These are phyloP conservation scores for Paradisaea rubra DNA, from an alignment of 2,113 vertebrate species.

Conservation along the genomic window DNA sequence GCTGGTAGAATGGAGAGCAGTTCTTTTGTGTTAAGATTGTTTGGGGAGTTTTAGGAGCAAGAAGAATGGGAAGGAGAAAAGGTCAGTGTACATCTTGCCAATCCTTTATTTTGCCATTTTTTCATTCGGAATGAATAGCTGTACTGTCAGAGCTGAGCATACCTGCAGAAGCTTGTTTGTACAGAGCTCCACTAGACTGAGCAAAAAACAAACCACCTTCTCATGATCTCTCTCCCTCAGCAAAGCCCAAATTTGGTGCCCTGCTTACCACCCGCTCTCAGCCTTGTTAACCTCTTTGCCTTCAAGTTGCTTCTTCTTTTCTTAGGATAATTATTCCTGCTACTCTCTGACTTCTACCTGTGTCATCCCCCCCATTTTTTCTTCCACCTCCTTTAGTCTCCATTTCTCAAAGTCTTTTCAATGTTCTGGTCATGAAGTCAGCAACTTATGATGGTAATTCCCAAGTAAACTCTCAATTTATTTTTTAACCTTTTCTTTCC, in stretches of 20 bases:
- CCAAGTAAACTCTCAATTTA: background rate
- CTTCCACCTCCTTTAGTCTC: background rate
- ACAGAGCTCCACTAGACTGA: background rate
- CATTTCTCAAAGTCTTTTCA: background rate
- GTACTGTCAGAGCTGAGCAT: background rate
- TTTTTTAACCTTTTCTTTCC: background rate
- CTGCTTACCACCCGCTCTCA: background rate
- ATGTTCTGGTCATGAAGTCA: background rate
- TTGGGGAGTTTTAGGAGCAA: background rate
- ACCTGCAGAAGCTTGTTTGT: background rate
- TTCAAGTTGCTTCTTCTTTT: background rate
- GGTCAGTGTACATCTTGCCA: background rate
- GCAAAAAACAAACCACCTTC: background rate
- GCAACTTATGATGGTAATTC: background rate
- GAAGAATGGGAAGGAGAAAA: background rate
- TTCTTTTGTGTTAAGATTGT: background rate
- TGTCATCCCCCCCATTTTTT: background rate
- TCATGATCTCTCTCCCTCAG: background rate
- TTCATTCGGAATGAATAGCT: background rate
- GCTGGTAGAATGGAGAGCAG: background rate
- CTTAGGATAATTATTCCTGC: background rate
- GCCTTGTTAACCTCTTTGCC: background rate
- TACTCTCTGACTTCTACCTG: background rate
- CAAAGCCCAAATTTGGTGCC: background rate
- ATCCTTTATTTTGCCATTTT: background rate